A percentile compares a stretch with the other conserved stretches of the same genome.
phyloP scores from a whole-genome alignment of 2,113 vertebrate genomes.

The Orcinus orca region DNA sequence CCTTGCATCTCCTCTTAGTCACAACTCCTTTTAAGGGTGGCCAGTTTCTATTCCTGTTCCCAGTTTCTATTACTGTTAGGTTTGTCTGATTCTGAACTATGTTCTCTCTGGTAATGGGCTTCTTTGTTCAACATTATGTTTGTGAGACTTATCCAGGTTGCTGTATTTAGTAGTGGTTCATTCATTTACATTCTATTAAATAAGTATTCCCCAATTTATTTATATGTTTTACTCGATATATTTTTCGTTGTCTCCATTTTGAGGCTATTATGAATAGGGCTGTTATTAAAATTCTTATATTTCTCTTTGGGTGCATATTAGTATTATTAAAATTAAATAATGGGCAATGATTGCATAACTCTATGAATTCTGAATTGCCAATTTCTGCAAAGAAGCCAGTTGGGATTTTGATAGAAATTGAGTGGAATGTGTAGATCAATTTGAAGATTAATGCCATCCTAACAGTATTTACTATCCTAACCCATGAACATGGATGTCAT shows the following conservation, averaged over 20 bases:
- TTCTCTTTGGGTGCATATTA: background rate
- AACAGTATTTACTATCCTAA: too few relatives aligned
- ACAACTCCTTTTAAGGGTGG: background rate
- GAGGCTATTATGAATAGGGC: background rate
- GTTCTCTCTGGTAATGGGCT: background rate
- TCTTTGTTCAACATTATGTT: background rate
- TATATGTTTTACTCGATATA: background rate
- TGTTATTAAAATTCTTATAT: background rate
- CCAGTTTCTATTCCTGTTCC: background rate
- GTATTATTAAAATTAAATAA: background rate
- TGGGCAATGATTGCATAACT: too few relatives aligned
- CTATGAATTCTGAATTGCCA: too few relatives aligned
- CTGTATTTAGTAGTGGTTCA: background rate
- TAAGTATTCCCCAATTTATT: background rate
- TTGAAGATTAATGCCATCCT: too few relatives aligned
- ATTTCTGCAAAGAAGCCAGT: too few relatives aligned
- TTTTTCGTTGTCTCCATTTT: background rate
- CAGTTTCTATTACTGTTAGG: background rate
- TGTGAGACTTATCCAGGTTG: background rate
- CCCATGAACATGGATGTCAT: too few relatives aligned
- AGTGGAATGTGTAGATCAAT: too few relatives aligned
- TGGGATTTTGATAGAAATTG: too few relatives aligned
- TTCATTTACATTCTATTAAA: background rate
- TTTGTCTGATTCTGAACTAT: background rate
- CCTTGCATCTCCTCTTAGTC: background rate